Percentiles rank a stretch among this genome's conserved stretches.
Conservation (phyloP, 1,140 invertebrate genomes). For the Diorhabda carinulata region DNA sequence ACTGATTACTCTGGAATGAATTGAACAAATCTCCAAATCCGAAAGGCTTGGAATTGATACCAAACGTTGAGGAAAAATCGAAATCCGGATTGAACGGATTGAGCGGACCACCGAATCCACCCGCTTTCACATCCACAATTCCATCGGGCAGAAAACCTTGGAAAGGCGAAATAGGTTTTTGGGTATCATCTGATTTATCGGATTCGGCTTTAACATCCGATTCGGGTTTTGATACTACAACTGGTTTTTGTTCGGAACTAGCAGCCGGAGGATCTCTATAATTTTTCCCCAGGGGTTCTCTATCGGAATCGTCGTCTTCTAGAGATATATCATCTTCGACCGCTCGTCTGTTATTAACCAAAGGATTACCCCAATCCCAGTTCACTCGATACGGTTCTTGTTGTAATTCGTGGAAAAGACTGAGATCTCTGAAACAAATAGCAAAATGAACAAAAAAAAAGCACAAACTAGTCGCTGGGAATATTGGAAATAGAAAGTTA, state of each 20-base stretch:
- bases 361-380: constrained; percentile 19
- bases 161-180: not conserved
- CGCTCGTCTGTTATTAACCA: not conserved
- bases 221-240: constrained; percentile 27
- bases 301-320: constrained; percentile 19
- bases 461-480: too few species aligned
- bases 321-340: not conserved
- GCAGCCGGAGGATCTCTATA: constrained; percentile 38
- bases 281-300: constrained; percentile 41
- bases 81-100: constrained; percentile 31
- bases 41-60: constrained; percentile 26
- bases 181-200: not conserved
- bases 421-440: constrained; percentile 24
- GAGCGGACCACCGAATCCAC: constrained; percentile 29
- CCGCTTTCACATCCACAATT: constrained; percentile 36
- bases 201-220: constrained; percentile 11
- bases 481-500: too few species aligned
- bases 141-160: constrained; percentile 28
- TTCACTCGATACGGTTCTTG: constrained; percentile 8
- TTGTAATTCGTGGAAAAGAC: constrained; percentile 13
- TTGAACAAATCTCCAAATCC: constrained; percentile 37
- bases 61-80: constrained; percentile 32
- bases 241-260: constrained; percentile 27
- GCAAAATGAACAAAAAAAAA: not conserved
- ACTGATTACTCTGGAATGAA: constrained; percentile 41